Evolutionary conservation across 2,888 invertebrate genomes (phyloP).

Genomic region (Agrochola macilenta): DNA sequence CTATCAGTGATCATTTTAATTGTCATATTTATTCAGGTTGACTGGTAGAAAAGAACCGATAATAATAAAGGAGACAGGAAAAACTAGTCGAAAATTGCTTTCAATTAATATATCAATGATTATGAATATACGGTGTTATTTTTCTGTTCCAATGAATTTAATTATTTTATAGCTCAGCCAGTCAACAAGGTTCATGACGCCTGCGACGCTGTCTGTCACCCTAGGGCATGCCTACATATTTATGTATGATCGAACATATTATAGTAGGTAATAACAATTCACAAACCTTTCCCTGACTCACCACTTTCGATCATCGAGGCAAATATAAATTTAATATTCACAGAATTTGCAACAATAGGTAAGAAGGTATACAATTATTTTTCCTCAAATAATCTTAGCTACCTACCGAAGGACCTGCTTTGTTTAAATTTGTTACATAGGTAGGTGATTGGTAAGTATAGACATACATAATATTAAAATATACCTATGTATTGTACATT

Average conservation of each 20-base stretch:
- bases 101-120: background rate
- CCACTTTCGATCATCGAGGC: no score
- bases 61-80: background rate
- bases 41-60: background rate
- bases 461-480: no score
- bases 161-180: background rate
- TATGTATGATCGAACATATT: no score
- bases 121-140: background rate
- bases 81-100: background rate
- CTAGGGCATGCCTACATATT: background rate
- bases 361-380: constrained; percentile 14
- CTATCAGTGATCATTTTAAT: background rate
- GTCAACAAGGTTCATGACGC: background rate
- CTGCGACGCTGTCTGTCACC: background rate
- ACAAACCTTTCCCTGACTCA: background rate
- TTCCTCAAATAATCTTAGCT: background rate
- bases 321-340: no score
- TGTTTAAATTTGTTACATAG: background rate
- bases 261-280: background rate
- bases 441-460: no score
- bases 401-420: background rate
- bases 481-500: no score
- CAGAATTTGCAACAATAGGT: no score
- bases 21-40: background rate
- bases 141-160: background rate